Base-by-base conservation (phyloP, 2,113 vertebrate genomes). In the Tursiops truncatus region DNA sequence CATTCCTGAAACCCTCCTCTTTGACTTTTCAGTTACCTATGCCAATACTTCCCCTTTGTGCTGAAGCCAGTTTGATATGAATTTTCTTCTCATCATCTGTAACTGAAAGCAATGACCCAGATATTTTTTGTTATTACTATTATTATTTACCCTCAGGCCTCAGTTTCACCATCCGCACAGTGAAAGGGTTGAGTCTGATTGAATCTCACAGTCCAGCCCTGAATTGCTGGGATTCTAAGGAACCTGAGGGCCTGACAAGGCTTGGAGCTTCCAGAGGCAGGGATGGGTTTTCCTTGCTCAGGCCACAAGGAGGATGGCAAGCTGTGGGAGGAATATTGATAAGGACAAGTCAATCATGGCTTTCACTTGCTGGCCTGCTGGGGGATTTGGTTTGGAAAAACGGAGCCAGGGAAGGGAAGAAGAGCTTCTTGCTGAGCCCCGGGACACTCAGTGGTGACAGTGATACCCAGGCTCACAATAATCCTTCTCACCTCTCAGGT, bases 251-350 rank as follows among this genome's bases (percentile, higher is more conserved):
- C 38, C 38, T 44, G 65, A 9, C 20, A n/a, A 68, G n/a, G 12
- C 80, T 60, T 8, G 20, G 41, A 20, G 33, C 41, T 86, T 25
- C 56, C 85, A 36, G 86, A 79, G 53, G 38, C 67, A 81, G 17
- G 20, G 23, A n/a, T 56, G 47, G 70, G 36, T 63, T 79, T 87
- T 68, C 53, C 89, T 92, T 60, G 60, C 95, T 74, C 1, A 8
- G 18, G 53, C 44, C 36, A 38, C 84, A 63, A 65, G 84, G 41
- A 62, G n/a, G 28, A 31, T 0, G 0, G 44, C 25, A 56, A 23
- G 10, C 60, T 26, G 33, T n/a, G 21, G 74, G 85, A 62, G 44
- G 62, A n/a, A 50, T 74, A 28, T 28, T 67, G 41, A 73, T 56
- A 21, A 62, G 47, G 58, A 80, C 58, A 31, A 56, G 77, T 74